Conservation (phyloP, 1,140 invertebrate genomes). For the Matsumurasca onukii region DNA sequence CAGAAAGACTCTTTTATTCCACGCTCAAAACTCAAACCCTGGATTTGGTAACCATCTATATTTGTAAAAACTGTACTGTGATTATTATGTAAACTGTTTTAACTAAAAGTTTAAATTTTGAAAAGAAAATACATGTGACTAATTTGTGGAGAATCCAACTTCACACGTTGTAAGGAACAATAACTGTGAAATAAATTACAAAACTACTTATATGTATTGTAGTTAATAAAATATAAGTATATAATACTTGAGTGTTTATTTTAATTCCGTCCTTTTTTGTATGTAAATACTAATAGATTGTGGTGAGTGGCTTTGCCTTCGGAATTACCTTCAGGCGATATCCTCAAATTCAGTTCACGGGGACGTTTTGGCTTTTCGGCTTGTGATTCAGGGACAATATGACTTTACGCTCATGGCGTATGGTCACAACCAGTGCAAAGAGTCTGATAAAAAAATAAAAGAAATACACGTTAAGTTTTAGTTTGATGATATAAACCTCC, state of each 20-base stretch:
- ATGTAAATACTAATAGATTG: no score
- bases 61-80: neutral
- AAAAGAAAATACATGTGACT: neutral
- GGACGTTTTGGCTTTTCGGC: no score
- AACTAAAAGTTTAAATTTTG: neutral
- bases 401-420: no score
- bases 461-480: no score
- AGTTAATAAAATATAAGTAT: slow-evolving; percentile 9
- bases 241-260: neutral
- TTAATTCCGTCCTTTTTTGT: no score
- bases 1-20: neutral
- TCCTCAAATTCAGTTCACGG: no score
- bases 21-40: neutral
- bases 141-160: neutral
- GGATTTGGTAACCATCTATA: neutral
- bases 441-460: no score
- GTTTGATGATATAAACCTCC: no score
- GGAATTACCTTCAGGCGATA: no score
- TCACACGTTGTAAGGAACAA: slow-evolving; percentile 12
- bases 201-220: slow-evolving; percentile 9
- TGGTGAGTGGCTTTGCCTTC: no score
- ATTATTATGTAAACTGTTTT: neutral
- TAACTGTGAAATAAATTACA: slow-evolving; percentile 4
- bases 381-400: no score
- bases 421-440: no score